These are phyloP conservation scores for Coremacera marginata DNA, from an alignment of 2,888 invertebrate species.

Conservation along the genomic window DNA sequence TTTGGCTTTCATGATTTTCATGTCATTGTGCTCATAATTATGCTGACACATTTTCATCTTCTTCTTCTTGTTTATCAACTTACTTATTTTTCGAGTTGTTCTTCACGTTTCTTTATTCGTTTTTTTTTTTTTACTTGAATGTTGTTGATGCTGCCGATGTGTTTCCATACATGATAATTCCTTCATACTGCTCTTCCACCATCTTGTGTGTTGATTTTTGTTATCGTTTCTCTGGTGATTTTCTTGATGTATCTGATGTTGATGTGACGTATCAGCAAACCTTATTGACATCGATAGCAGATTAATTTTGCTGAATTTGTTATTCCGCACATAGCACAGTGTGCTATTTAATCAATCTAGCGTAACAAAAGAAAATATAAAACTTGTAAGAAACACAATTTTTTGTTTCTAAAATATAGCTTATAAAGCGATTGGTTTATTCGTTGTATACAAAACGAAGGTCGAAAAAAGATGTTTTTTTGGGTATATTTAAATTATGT, in stretches of 20 bases:
- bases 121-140: neutral
- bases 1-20: slow-evolving; percentile 12
- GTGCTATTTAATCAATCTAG: neutral
- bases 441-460: no score
- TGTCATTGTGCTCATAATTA: slow-evolving; percentile 34
- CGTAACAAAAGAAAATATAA: no score
- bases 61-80: neutral
- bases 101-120: neutral
- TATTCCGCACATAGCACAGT: neutral
- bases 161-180: neutral
- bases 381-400: no score
- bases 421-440: no score
- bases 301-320: slow-evolving; percentile 30
- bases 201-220: neutral
- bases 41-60: slow-evolving; percentile 24
- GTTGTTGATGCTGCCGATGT: neutral
- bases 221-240: neutral
- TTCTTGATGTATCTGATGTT: slow-evolving; percentile 6
- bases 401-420: no score
- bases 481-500: no score
- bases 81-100: neutral
- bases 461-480: no score
- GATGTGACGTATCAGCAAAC: slow-evolving; percentile 28
- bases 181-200: neutral
- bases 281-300: slow-evolving; percentile 32